Evolutionary conservation across 1,140 invertebrate genomes (phyloP).

Genomic region (Musca vetustissima): DNA sequence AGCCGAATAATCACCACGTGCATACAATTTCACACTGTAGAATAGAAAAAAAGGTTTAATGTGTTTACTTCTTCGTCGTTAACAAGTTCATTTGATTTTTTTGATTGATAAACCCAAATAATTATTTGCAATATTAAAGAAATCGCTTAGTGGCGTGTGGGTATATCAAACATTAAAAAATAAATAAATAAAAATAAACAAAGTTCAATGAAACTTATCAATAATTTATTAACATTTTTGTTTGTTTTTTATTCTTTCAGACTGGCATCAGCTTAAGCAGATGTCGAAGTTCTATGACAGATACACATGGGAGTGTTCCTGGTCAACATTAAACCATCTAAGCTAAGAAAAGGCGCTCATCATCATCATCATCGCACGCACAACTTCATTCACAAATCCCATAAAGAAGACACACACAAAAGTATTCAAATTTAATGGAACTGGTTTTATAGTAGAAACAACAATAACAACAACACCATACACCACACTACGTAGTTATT

Average conservation of each 20-base stretch:
- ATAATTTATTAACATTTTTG: not conserved
- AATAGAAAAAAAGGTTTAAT: no score
- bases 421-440: slow-evolving; percentile 14
- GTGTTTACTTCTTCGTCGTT: no score
- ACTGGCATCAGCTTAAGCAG: not conserved
- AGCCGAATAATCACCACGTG: no score
- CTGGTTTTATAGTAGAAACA: not conserved
- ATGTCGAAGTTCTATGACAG: not conserved
- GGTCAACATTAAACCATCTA: no score
- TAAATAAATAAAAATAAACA: no score
- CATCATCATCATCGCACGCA: not conserved
- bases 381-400: no score
- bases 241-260: not conserved
- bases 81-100: no score
- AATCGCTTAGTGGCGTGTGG: not conserved
- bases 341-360: not conserved
- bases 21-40: no score
- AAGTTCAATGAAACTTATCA: not conserved
- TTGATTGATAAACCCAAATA: no score
- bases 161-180: not conserved
- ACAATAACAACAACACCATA: not conserved
- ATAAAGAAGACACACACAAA: not conserved
- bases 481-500: no score
- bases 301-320: not conserved
- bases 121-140: no score